phyloP scores from a whole-genome alignment of 2,113 vertebrate species.

The Mus spicilegus region DNA sequence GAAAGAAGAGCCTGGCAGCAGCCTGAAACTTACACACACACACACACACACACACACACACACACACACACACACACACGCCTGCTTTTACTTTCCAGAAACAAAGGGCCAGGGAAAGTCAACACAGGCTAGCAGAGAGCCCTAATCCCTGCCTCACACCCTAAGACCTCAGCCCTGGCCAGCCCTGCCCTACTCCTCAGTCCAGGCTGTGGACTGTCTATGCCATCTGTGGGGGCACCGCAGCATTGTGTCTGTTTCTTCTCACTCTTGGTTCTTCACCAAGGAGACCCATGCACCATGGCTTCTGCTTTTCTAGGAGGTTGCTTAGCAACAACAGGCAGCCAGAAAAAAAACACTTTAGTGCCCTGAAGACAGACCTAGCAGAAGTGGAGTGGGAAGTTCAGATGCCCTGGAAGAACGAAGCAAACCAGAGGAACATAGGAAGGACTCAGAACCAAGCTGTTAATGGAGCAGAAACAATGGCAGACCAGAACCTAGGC shows the following conservation, averaged over 20 bases:
- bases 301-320: not conserved
- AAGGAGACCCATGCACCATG: not conserved
- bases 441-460: not conserved
- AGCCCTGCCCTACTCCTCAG: not conserved
- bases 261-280: not conserved
- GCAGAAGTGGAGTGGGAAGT: not conserved
- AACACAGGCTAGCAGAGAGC: not conserved
- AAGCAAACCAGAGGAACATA: not conserved
- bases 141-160: not conserved
- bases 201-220: not conserved
- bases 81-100: not conserved
- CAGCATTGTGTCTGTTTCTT: not conserved
- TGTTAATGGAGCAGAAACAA: not conserved
- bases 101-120: not conserved
- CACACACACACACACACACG: too few relatives aligned
- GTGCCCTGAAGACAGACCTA: not conserved
- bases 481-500: not conserved
- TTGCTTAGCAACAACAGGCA: slow-evolving; percentile 51
- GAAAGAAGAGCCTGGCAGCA: not conserved
- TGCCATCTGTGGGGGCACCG: not conserved
- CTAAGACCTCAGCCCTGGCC: not conserved
- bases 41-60: too few relatives aligned
- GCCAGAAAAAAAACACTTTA: not conserved
- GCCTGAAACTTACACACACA: not conserved
- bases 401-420: not conserved